These are phyloP conservation scores for cattle (Bos taurus) DNA, from an alignment of 2,113 vertebrate genomes.

Conservation along the genomic window ARS-UCD2.0 NC_037346.1:11557501-11558000, in stretches of 20 bases:
- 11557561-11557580: conserved; percentile 88
- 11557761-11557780: conserved; percentile 74
- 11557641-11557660: conserved; percentile 81
- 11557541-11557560: conserved; percentile 94
- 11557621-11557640: conserved; percentile 84
- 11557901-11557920: conserved; percentile 48
- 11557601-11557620: conserved; percentile 97
- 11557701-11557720: conserved; percentile 82
- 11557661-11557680: conserved; percentile 86
- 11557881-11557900: background rate
- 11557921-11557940: conserved; percentile 30
- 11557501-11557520: conserved; percentile 93
- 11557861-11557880: conserved; percentile 24
- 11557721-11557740: conserved; percentile 81
- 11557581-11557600: conserved; percentile 87
- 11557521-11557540: conserved; percentile 99
- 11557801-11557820: conserved; percentile 64
- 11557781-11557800: conserved; percentile 71
- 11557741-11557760: conserved; percentile 93
- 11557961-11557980: conserved; percentile 41
- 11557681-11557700: conserved; percentile 82
- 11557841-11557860: conserved; percentile 31
- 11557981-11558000: conserved; percentile 51
- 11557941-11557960: conserved; percentile 63
- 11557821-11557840: background rate